Evolutionary conservation across 2,797 vertebrate genomes (phyloP).

Genomic region (Chloroceryle inda): DNA sequence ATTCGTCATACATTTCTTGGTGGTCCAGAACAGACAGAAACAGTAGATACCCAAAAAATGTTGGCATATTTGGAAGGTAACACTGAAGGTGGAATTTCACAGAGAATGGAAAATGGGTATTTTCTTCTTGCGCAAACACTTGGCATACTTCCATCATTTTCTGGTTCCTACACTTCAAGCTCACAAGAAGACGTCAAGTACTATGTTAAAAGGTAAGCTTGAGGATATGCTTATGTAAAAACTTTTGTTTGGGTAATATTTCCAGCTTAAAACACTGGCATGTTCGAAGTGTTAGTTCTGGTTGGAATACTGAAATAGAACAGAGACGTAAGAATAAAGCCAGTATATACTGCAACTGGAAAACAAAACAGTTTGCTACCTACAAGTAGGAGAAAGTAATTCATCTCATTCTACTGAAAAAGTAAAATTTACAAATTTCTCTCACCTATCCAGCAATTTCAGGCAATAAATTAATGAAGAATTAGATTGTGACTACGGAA

Average conservation of each 20-base stretch:
- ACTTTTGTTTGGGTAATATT: neutral
- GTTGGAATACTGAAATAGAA: neutral
- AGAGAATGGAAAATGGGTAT: neutral
- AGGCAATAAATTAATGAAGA: neutral
- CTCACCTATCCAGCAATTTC: neutral
- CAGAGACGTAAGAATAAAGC: neutral
- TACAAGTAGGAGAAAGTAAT: neutral
- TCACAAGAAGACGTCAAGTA: neutral
- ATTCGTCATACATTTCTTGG: neutral
- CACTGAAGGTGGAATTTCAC: neutral
- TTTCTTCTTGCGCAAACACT: neutral
- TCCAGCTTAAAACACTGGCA: neutral
- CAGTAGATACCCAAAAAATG: neutral
- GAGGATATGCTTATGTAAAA: neutral
- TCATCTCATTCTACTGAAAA: neutral
- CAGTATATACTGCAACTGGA: neutral
- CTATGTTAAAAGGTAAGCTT: neutral
- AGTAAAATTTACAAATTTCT: neutral
- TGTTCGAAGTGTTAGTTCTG: fast-evolving
- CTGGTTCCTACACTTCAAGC: neutral
- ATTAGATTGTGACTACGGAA: neutral
- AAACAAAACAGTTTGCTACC: neutral
- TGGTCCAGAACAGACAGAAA: neutral
- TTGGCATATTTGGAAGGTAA: neutral
- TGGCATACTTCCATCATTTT: neutral